Conservation (phyloP, 1,140 invertebrate species). For the Tetramorium parvispinum region DNA sequence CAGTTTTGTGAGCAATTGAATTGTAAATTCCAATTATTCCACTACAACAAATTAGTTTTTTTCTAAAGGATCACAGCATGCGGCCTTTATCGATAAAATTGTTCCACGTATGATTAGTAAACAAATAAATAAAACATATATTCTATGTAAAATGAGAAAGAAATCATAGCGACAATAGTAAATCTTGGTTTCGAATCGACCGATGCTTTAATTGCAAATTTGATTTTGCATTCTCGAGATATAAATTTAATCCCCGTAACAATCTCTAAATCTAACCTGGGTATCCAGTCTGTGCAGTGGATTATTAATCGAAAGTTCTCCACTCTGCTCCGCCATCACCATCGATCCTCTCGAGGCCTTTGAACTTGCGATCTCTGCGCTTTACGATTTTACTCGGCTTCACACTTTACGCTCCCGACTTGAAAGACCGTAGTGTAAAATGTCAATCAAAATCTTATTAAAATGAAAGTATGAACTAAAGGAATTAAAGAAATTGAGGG, state of each 20-base stretch:
- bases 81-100: neutral
- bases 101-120: neutral
- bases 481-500: neutral
- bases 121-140: neutral
- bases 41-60: neutral
- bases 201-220: constrained; percentile 21
- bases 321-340: neutral
- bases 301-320: constrained; percentile 70
- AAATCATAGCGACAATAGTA: neutral
- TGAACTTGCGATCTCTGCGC: constrained; percentile 30
- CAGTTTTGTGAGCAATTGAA: constrained; percentile 6
- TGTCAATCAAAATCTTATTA: constrained; percentile 21
- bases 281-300: constrained; percentile 11
- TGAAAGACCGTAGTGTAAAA: neutral
- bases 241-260: constrained; percentile 52
- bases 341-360: constrained; percentile 52
- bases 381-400: constrained; percentile 16
- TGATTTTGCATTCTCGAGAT: neutral
- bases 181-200: neutral
- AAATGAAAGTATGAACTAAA: neutral
- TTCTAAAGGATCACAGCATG: neutral
- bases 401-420: constrained; percentile 31
- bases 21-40: neutral
- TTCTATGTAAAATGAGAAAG: neutral
- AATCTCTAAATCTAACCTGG: constrained; percentile 61